These are phyloP conservation scores for Numida meleagris DNA, from an alignment of 2,113 vertebrate species.

Conservation along the genomic window DNA sequence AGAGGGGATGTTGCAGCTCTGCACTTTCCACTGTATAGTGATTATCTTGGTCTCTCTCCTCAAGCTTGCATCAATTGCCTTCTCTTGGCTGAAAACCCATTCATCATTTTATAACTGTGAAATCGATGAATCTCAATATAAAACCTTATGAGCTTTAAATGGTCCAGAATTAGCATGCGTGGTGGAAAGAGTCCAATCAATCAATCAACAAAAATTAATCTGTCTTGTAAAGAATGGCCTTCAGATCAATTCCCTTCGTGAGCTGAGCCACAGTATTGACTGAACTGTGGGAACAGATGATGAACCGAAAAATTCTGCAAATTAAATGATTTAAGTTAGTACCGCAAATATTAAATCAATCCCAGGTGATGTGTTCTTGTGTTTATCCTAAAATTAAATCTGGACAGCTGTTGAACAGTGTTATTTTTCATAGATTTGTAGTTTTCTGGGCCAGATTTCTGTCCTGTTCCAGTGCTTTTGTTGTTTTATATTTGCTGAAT, in stretches of 20 bases:
- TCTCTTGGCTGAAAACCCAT: not conserved
- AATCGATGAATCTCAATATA: not conserved
- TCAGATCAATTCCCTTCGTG: not conserved
- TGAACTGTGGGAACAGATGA: constrained; percentile 10
- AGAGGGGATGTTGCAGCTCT: not conserved
- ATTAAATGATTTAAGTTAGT: constrained; percentile 1
- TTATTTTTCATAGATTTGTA: constrained; percentile 1
- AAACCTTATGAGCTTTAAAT: not conserved
- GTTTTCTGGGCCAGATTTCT: not conserved
- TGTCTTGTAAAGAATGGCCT: not conserved
- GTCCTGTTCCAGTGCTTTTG: not conserved
- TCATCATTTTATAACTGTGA: not conserved
- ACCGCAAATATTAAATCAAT: constrained; percentile 38
- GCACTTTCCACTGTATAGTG: not conserved
- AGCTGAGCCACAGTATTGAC: not conserved
- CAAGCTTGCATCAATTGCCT: not conserved
- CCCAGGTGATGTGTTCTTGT: not conserved
- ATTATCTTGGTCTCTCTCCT: not conserved
- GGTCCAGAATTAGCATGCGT: not conserved
- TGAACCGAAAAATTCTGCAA: not conserved
- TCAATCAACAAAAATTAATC: constrained; percentile 29
- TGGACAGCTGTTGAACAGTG: not conserved
- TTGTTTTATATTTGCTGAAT: constrained; percentile 3
- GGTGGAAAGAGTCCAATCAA: not conserved
- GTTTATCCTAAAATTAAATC: constrained; percentile 7